phyloP scores from a whole-genome alignment of 2,113 vertebrate genomes.

The Sinocyclocheilus anophthalmus region DNA sequence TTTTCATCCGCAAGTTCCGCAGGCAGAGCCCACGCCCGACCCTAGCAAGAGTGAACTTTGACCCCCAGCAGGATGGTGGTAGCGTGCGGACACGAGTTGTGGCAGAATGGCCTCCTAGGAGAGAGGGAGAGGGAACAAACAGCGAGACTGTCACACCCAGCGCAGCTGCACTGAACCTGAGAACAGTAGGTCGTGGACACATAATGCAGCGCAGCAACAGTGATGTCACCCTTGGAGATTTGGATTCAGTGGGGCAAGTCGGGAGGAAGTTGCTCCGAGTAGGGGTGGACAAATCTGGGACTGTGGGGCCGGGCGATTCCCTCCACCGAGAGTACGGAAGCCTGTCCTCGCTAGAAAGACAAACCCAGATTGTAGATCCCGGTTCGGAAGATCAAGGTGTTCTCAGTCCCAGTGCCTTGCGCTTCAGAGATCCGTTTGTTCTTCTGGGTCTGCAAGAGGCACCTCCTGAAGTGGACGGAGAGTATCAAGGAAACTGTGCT shows the following conservation, averaged over 20 bases:
- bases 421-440: slow-evolving; percentile 86
- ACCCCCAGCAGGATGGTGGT: slow-evolving; percentile 68
- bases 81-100: slow-evolving; percentile 59
- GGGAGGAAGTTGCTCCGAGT: slow-evolving; percentile 63
- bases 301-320: slow-evolving; percentile 63
- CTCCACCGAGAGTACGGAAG: slow-evolving; percentile 79
- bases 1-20: slow-evolving; percentile 89
- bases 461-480: slow-evolving; percentile 73
- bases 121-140: slow-evolving; percentile 66
- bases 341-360: slow-evolving; percentile 76
- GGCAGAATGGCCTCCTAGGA: slow-evolving; percentile 77
- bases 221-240: slow-evolving; percentile 80
- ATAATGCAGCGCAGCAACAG: slow-evolving; percentile 85
- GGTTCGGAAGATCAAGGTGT: slow-evolving; percentile 71
- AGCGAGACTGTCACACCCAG: slow-evolving; percentile 68
- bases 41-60: slow-evolving; percentile 74
- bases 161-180: slow-evolving; percentile 66
- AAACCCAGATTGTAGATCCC: slow-evolving; percentile 68
- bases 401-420: slow-evolving; percentile 75
- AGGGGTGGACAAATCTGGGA: slow-evolving; percentile 64
- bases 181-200: slow-evolving; percentile 70
- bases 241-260: slow-evolving; percentile 71
- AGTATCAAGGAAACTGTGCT: slow-evolving; percentile 64
- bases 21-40: slow-evolving; percentile 78
- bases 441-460: slow-evolving; percentile 81